Percentiles rank a stretch among this genome's conserved stretches.
These are phyloP conservation scores for Botia almorhae DNA, from an alignment of 2,797 vertebrate species.

Conservation along the genomic window DNA sequence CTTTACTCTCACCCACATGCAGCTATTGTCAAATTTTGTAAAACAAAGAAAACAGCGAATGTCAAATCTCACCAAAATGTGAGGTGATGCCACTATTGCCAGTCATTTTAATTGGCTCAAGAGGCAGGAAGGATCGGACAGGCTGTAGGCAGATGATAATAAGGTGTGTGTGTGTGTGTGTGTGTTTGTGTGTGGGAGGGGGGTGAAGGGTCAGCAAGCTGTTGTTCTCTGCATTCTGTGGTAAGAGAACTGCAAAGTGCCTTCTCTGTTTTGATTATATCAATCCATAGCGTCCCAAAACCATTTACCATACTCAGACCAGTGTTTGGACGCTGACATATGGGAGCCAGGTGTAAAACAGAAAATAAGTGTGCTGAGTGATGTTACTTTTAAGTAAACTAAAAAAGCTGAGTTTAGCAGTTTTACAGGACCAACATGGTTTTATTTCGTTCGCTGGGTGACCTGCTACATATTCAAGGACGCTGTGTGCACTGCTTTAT, in stretches of 20 bases:
- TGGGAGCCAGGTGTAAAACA: not conserved
- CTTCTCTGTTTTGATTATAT: conserved; percentile 38
- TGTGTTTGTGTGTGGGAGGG: not conserved
- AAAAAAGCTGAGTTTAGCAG: not conserved
- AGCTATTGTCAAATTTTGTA: conserved; percentile 45
- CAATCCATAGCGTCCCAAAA: conserved; percentile 5
- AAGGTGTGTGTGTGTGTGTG: conserved; percentile 50
- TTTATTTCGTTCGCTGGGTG: conserved; percentile 35
- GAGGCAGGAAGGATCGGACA: conserved; percentile 45
- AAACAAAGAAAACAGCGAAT: conserved; percentile 39
- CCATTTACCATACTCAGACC: conserved; percentile 30
- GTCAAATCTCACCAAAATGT: conserved; percentile 43
- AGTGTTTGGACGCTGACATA: conserved; percentile 11
- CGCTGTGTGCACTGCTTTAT: conserved; percentile 30
- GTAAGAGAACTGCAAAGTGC: conserved; percentile 45
- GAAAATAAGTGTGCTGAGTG: too few species aligned
- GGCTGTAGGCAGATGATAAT: conserved; percentile 60
- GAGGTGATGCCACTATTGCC: conserved; percentile 59
- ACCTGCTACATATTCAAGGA: conserved; percentile 38
- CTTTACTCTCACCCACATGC: conserved; percentile 33
- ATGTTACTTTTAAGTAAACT: not conserved
- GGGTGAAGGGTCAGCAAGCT: conserved; percentile 54
- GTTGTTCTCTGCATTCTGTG: conserved; percentile 54
- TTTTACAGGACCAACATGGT: conserved; percentile 15
- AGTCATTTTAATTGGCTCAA: conserved; percentile 68